Evolutionary conservation across 2,888 invertebrate species (phyloP), one percentile per base, ranked within the genome.

Genomic region (Steinernema scapterisci): DNA sequence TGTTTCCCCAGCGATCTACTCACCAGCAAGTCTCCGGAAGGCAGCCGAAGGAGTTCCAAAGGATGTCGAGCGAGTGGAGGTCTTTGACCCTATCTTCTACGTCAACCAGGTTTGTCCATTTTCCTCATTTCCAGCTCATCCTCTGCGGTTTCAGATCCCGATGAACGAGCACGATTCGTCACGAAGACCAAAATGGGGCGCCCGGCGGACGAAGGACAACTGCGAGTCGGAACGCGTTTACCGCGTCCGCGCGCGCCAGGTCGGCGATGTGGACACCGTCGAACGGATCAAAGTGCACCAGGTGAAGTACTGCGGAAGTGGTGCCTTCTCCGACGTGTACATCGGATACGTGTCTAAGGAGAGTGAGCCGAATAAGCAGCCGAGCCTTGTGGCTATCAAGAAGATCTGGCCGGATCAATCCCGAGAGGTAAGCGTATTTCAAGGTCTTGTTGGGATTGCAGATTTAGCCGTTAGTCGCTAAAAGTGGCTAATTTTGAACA

Each of bases 341-440:
- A 27, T 56, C 13, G 76, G 76, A 9, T 70, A 71, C 48, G 71
- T 74, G 6, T 16, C 56, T 27, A 27, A 45, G n/a, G 48, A 27
- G 21, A 56, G 75, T 16, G 70, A 76, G 44, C 51, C 27, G 70
- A 46, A 70, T 11, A 23, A n/a, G 52, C 31, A 71, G 27, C 44
- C 27, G 19, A 31, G 70, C 11, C 16, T 27, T n/a, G 76, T 77
- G 9, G 63, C 63, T 2, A 63, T 63, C 27, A 63, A 63, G 63
- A 75, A 52, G 52, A 16, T 72, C 5, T 78, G 77, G 77, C 77
- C 78, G 0, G 78, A 78, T 72, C 51, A 71, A 13, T 75, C 78
- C 16, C 38, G 78, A 0, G 78, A 78, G 63, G 63, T 63, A 19
- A 63, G 27, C 25, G 31, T 2, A 19, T 16, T 27, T 6, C 51